Base-by-base conservation (phyloP, 2,113 vertebrate genomes). In the Ailurus styani region DNA sequence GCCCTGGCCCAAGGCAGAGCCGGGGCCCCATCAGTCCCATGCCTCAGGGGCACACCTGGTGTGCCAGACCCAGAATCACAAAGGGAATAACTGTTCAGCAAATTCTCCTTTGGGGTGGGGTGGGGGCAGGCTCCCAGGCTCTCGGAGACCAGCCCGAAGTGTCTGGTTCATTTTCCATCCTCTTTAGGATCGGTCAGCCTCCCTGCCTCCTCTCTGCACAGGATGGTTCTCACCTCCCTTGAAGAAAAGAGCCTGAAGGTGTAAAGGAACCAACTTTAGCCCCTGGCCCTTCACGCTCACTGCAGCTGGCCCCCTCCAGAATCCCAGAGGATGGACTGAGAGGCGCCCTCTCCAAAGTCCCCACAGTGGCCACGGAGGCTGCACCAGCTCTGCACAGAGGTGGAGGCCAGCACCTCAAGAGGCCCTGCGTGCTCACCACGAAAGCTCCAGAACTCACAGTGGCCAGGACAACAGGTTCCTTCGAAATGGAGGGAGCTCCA, bases 351-450 rank as follows among this genome's bases (percentile, higher is more conserved):
- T 25, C 78, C 25, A 52, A 83, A n/a, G 15, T 21, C 21, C 29
- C 25, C 64, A n/a, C 54, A n/a, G n/a, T 21, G 40, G n/a, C 37
- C 5, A 0, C n/a, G 1, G 34, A 27, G 21, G 17, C 18, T 77
- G 15, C 5, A 7, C 34, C 55, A 40, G 25, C 34, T 89, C 54
- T 20, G 45, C 21, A 15, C 0, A 3, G 42, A 14, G 23, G 23
- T n/a, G 4, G 29, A 27, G 20, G 5, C 5, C 1, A 29, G 4
- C 14, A 2, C 27, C 45, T 7, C 3, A 47, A 55, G 21, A 68
- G 3, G 12, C 34, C 60, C 29, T 27, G 3, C 1, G 12, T n/a
- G 13, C 12, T 13, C 6, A 70, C 17, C 45, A 23, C 0, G 10
- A 94, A 82, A 31, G 7, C 47, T 15, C 21, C 52, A 34, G 68